These are phyloP conservation scores for Copidosoma floridanum DNA, from an alignment of 1,140 invertebrate genomes.

Conservation along the genomic window DNA sequence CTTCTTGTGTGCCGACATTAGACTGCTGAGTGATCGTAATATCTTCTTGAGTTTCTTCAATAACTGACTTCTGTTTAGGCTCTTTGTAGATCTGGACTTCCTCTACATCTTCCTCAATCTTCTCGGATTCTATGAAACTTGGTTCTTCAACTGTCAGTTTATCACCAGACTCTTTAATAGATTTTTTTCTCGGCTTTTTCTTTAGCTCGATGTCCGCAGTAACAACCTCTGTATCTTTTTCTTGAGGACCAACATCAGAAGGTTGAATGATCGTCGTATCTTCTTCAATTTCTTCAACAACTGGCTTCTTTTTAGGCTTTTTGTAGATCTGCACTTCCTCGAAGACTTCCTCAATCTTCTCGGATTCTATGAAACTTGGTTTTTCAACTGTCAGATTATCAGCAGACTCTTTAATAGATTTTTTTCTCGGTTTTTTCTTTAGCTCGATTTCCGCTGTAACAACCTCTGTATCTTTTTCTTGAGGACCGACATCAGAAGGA, in stretches of 20 bases:
- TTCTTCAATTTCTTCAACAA: slow-evolving; percentile 36
- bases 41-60: slow-evolving; percentile 34
- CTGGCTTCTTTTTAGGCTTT: slow-evolving; percentile 41
- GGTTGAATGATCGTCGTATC: slow-evolving; percentile 31
- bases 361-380: slow-evolving; percentile 27
- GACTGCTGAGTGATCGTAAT: slow-evolving; percentile 28
- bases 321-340: slow-evolving; percentile 33
- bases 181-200: slow-evolving; percentile 46
- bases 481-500: slow-evolving; percentile 27
- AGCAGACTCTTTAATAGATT: slow-evolving; percentile 31
- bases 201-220: slow-evolving; percentile 41
- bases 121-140: slow-evolving; percentile 41
- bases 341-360: slow-evolving; percentile 40
- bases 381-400: slow-evolving; percentile 42
- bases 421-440: slow-evolving; percentile 36
- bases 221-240: slow-evolving; percentile 29
- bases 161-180: slow-evolving; percentile 50
- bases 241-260: slow-evolving; percentile 32
- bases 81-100: slow-evolving; percentile 28
- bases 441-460: slow-evolving; percentile 28
- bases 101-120: slow-evolving; percentile 33
- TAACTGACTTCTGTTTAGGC: slow-evolving; percentile 46
- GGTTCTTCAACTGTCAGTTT: slow-evolving; percentile 55
- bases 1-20: no score
- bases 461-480: background rate